A percentile compares a stretch with the other conserved stretches of the same genome.
Conservation (phyloP, 2,888 invertebrate species). For the Drosophila rellima region DNA sequence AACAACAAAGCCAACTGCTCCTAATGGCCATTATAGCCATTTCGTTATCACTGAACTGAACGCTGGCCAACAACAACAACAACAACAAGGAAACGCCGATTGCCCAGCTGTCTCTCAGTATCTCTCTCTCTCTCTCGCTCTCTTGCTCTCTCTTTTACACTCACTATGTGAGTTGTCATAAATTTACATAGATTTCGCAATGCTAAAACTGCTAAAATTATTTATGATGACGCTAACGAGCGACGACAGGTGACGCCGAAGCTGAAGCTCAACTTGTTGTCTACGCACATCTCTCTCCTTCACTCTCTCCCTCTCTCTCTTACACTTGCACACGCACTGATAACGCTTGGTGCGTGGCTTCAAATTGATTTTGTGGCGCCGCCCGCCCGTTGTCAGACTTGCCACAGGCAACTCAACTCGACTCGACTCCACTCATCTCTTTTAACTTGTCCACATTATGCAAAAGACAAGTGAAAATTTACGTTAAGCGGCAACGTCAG, state of each 20-base stretch:
- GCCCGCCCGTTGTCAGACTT: conserved; percentile 59
- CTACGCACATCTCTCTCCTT: conserved; percentile 39
- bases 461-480: conserved; percentile 80
- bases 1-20: conserved; percentile 56
- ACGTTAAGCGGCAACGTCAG: conserved; percentile 66
- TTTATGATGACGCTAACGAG: conserved; percentile 83
- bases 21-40: conserved; percentile 78
- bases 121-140: conserved; percentile 20
- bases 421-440: conserved; percentile 31
- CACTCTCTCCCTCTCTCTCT: background rate
- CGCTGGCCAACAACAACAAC: background rate
- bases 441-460: conserved; percentile 72
- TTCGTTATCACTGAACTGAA: conserved; percentile 67
- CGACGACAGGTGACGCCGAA: conserved; percentile 81
- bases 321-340: conserved; percentile 53
- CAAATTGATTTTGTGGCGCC: conserved; percentile 80
- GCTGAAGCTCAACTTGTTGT: conserved; percentile 14
- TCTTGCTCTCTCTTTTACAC: conserved; percentile 13
- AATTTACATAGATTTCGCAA: conserved; percentile 79
- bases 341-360: conserved; percentile 74
- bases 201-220: conserved; percentile 72
- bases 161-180: conserved; percentile 56
- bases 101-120: conserved; percentile 5
- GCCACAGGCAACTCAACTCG: conserved; percentile 43
- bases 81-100: conserved; percentile 70